Base-by-base conservation (phyloP, 2,888 invertebrate species). In the Temnothorax ravouxi region DNA sequence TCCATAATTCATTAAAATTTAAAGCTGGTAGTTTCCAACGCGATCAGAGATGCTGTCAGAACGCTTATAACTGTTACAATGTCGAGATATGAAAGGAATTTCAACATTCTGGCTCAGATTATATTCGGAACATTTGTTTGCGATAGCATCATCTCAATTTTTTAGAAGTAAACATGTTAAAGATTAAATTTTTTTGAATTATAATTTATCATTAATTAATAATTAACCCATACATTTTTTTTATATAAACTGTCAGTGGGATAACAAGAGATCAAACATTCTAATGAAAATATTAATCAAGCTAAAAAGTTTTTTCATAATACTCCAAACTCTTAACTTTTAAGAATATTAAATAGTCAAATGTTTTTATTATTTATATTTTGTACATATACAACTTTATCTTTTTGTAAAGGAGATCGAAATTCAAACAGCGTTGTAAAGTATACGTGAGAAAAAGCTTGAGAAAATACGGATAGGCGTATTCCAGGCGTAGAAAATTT, bases 1-100 rank as follows among this genome's bases (percentile, higher is more conserved):
- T 77, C 52, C 76, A 67, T 77, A 67, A 77, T 77, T 77, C 41
- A 76, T 76, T 66, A 76, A 76, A 77, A 77, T 54, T 67, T 77
- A 67, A 77, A 77, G 54, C 54, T 41, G 54, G 41, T 54, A 77
- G 67, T 77, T 41, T 67, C 69, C 41, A 41, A 21, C 41, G 18
- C 29, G 29, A 9, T 52, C 52, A 52, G 41, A 67, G 54, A 67
- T 34, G 18, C 50, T 50, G 66, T 64, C 50, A 64, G 13, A 52
- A 77, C 66, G 76, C 52, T 66, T 76, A 54, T 76, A 67, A n/a
- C 41, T n/a, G 38, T 76, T 76, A 64, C 38, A 52, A 38, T 66
- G 54, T 67, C n/a, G 41, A 54, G 41, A 77, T 44, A 77, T 77
- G 29, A 67, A 69, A 15, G 44, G n/a, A 67, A 77, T 54, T 77